These are phyloP conservation scores for Eubasilissa regina DNA, from an alignment of 1,140 invertebrate species.

Conservation along the genomic window DNA sequence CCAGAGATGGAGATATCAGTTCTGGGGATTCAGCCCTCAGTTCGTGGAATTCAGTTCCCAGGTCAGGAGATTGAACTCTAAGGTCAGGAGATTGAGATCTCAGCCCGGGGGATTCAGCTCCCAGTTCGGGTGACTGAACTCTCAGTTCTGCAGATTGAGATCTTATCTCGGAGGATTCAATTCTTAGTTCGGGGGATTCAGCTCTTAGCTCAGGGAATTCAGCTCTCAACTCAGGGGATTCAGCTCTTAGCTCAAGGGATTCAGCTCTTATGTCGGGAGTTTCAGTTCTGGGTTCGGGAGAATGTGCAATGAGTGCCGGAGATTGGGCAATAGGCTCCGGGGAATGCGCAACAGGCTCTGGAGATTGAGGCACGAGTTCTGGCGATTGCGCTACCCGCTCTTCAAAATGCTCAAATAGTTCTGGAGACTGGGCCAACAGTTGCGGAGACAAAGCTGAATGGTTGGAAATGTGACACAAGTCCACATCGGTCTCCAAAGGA, in stretches of 20 bases:
- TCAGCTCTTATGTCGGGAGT: constrained; percentile 1
- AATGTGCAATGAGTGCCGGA: constrained; percentile 15
- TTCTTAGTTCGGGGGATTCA: constrained; percentile 18
- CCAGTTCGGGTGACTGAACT: not conserved
- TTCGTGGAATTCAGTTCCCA: constrained; percentile 16
- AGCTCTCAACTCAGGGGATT: constrained; percentile 27
- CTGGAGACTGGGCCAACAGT: constrained; percentile 4
- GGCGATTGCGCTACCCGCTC: constrained; percentile 21
- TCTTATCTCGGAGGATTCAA: constrained; percentile 9
- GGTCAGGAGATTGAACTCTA: constrained; percentile 25
- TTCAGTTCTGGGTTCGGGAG: constrained; percentile 28
- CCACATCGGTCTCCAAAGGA: constrained; percentile 39
- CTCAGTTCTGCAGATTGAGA: not conserved
- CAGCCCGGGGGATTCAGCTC: not conserved
- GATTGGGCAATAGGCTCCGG: constrained; percentile 16
- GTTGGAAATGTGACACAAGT: constrained; percentile 42
- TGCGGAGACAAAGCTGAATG: constrained; percentile 32
- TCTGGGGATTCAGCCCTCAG: constrained; percentile 11
- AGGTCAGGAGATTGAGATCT: constrained; percentile 14
- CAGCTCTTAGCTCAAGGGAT: constrained; percentile 10
- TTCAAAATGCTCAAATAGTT: constrained; percentile 1
- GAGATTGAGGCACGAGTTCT: constrained; percentile 18
- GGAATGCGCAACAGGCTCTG: constrained; percentile 25
- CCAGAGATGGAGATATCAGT: constrained; percentile 19
- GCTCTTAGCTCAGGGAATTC: constrained; percentile 16